Evolutionary conservation across 2,888 invertebrate genomes (phyloP), one percentile per base, ranked within the genome.

Genomic region (Cosmorhoe ocellata): DNA sequence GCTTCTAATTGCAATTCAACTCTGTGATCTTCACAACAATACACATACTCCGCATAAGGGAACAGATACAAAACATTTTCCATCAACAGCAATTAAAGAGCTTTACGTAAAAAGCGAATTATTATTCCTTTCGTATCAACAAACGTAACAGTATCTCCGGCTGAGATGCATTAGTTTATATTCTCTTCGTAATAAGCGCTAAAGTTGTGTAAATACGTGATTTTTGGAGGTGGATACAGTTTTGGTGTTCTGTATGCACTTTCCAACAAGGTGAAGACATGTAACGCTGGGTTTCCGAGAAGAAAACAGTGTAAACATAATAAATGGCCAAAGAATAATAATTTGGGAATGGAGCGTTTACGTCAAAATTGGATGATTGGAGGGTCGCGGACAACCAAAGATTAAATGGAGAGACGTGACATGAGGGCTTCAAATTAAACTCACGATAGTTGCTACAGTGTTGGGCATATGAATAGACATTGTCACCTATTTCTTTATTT

Each of bases 321-420:
- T 78, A 79, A 78, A 75, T 61, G 67, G 63, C 54, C 65, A 68
- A 74, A 69, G 71, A 70, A 77, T 72, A 71, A 71, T 59, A 47
- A 59, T 76, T 77, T 73, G 65, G 69, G 65, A 63, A 63, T 44
- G 64, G 53, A 66, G 49, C 70, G 67, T 70, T 78, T 75, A 75
- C 66, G 59, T 67, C 67, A 69, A 79, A 83, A 81, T 79, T 82
- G 77, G 76, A 80, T 81, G 82, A 81, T 83, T 81, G 79, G 69
- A 58, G 56, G 67, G 65, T 70, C 24, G 47, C 33, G 32, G 33
- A 13, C 41, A 5, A 14, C 46, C 53, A 53, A 52, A 57, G 67
- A 68, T 58, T 62, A 61, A 49, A 51, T 51, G 50, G 32, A 66
- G 62, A 61, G 69, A 73, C 63, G 51, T 40, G n/a, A n/a, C n/a